Evolutionary conservation across 1,140 invertebrate genomes (phyloP).

Genomic region (Drosophila ficusphila): DNA sequence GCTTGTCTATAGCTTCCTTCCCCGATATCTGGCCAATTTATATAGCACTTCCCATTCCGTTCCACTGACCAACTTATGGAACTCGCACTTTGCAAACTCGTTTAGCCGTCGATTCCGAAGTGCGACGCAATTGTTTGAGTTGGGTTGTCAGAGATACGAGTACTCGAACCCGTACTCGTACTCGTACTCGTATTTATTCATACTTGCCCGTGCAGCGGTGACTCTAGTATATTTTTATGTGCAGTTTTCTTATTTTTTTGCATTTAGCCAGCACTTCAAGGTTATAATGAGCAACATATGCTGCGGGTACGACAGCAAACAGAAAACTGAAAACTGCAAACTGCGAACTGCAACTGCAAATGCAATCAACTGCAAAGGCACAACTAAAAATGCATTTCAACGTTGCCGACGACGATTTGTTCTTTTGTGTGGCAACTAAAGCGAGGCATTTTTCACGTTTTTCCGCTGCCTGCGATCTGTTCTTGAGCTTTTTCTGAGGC

Average conservation of each 20-base stretch:
- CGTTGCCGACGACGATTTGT: conserved; percentile 54
- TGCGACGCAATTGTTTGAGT: conserved; percentile 43
- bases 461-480: conserved; percentile 58
- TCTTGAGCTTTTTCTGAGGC: conserved; percentile 63
- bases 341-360: conserved; percentile 57
- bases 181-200: conserved; percentile 40
- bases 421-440: conserved; percentile 66
- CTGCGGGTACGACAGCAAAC: conserved; percentile 46
- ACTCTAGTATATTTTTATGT: conserved; percentile 48
- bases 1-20: conserved; percentile 9
- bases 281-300: conserved; percentile 75
- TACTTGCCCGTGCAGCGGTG: conserved; percentile 20
- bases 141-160: conserved; percentile 22
- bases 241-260: conserved; percentile 30
- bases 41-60: conserved; percentile 46
- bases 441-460: conserved; percentile 73
- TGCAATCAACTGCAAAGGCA: conserved; percentile 70
- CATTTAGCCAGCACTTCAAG: conserved; percentile 64
- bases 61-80: conserved; percentile 68
- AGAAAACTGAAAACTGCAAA: no score
- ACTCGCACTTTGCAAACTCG: conserved; percentile 52
- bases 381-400: conserved; percentile 63
- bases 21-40: conserved; percentile 8
- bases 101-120: conserved; percentile 44
- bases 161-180: conserved; percentile 18